Base-by-base conservation (phyloP, 2,888 invertebrate genomes). In the Andrena flavipes region DNA sequence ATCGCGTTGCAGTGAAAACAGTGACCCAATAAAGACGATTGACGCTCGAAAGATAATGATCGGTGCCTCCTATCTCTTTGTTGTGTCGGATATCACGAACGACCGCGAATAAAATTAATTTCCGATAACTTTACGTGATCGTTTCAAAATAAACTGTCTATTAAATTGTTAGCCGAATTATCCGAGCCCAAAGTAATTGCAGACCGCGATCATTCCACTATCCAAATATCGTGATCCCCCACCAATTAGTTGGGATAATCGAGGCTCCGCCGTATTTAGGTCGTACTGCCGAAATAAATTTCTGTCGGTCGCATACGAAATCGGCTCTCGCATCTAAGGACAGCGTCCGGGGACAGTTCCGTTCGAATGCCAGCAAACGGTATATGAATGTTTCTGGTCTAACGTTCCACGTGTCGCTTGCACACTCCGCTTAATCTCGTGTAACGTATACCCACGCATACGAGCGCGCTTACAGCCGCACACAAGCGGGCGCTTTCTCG, bases 361-460 rank as follows among this genome's bases (percentile, higher is more conserved):
- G 76, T 60, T 78, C 76, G 77, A 82, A 70, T 30, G 77, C 60
- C 51, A 56, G 23, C 76, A 6, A 84, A 87, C 77, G 76, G 81
- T 82, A 80, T 51, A 77, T 29, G 56, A 68, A 76, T 78, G 51
- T 42, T 62, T 51, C 63, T 60, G n/a, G 75, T 77, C 80, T 86
- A 88, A 83, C 67, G 83, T 73, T 86, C 86, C 86, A 88, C 85
- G 86, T 88, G 81, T 68, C 86, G 59, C 68, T 67, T 80, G 80
- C 84, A 87, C 83, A 77, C 73, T 73, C 30, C 51, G 62, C 23
- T 77, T 74, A 82, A 83, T 82, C 77, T 67, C 26, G n/a, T 42
- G 60, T 73, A 67, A 71, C 70, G 69, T 30, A 42, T 48, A 42
- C 48, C 30, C 76, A 26, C 72, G 65, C 10, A 64, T n/a, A 16